These are phyloP conservation scores for Dasysyrphus albostriatus DNA, from an alignment of 2,888 invertebrate genomes.

Conservation along the genomic window DNA sequence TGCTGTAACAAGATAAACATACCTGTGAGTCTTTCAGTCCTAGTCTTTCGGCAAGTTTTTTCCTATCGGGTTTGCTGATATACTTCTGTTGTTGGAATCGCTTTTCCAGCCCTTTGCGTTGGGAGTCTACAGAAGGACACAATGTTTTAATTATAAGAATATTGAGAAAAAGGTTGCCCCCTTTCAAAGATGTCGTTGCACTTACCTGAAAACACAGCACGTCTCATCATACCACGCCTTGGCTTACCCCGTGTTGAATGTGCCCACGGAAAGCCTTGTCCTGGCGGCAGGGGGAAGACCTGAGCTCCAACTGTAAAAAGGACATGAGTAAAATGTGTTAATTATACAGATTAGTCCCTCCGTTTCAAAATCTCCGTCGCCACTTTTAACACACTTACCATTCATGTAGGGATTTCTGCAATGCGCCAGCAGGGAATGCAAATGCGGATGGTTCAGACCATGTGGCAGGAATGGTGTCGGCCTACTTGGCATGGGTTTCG, in stretches of 20 bases:
- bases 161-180: not conserved
- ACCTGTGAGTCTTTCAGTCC: constrained; percentile 99
- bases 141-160: constrained; percentile 8
- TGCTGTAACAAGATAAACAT: constrained; percentile 78
- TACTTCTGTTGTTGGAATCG: constrained; percentile 98
- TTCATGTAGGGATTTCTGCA: constrained; percentile 94
- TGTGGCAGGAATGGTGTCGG: constrained; percentile 87
- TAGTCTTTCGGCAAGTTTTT: constrained; percentile 97
- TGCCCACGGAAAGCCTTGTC: constrained; percentile 93
- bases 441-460: constrained; percentile 91
- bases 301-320: constrained; percentile 85
- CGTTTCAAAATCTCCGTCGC: not conserved
- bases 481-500: constrained; percentile 93
- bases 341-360: constrained; percentile 43
- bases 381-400: constrained; percentile 79
- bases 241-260: constrained; percentile 96
- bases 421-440: constrained; percentile 92
- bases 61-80: constrained; percentile 99
- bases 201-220: constrained; percentile 95
- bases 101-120: constrained; percentile 97
- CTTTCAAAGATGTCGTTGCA: not conserved
- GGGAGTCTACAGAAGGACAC: constrained; percentile 87
- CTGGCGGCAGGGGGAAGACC: constrained; percentile 87
- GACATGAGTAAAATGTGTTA: constrained; percentile 70
- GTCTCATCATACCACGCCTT: constrained; percentile 97